These are phyloP conservation scores for Etheostoma cragini DNA, from an alignment of 2,113 vertebrate genomes.

Conservation along the genomic window DNA sequence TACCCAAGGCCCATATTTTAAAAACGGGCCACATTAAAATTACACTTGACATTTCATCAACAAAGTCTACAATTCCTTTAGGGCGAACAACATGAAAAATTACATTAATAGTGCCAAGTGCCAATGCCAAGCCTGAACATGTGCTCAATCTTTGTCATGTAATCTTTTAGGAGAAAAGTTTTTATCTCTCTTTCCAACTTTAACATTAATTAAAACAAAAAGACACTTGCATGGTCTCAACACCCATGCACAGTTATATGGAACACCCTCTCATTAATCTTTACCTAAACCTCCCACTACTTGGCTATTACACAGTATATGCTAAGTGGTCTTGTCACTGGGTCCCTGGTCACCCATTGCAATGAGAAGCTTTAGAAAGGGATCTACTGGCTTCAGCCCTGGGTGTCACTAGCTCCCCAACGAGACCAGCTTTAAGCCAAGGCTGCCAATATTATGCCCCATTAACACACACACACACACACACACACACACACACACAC, in stretches of 20 bases:
- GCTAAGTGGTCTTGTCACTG: constrained; percentile 64
- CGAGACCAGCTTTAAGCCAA: constrained; percentile 58
- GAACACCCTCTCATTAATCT: constrained; percentile 35
- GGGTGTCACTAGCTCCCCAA: constrained; percentile 55
- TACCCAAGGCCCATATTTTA: constrained; percentile 67
- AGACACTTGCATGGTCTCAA: too few relatives aligned
- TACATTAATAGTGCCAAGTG: constrained; percentile 46
- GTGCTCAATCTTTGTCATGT: constrained; percentile 28
- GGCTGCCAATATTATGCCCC: constrained; percentile 63
- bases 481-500: constrained; percentile 21
- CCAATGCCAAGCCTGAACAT: constrained; percentile 31
- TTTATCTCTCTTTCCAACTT: constrained; percentile 34
- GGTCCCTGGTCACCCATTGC: constrained; percentile 44
- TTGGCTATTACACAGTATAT: constrained; percentile 53
- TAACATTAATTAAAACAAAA: neutral
- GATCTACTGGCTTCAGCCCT: constrained; percentile 58
- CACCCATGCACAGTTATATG: too few relatives aligned
- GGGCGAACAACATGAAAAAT: constrained; percentile 66
- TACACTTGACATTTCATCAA: constrained; percentile 74
- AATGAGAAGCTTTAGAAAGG: constrained; percentile 68
- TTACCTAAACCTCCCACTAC: constrained; percentile 50
- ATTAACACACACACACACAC: constrained; percentile 40
- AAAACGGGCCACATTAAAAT: constrained; percentile 69
- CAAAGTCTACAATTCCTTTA: constrained; percentile 63
- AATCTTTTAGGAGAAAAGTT: constrained; percentile 52